These are phyloP conservation scores for Regulus satrapa DNA, from an alignment of 2,113 vertebrate genomes.

Conservation along the genomic window DNA sequence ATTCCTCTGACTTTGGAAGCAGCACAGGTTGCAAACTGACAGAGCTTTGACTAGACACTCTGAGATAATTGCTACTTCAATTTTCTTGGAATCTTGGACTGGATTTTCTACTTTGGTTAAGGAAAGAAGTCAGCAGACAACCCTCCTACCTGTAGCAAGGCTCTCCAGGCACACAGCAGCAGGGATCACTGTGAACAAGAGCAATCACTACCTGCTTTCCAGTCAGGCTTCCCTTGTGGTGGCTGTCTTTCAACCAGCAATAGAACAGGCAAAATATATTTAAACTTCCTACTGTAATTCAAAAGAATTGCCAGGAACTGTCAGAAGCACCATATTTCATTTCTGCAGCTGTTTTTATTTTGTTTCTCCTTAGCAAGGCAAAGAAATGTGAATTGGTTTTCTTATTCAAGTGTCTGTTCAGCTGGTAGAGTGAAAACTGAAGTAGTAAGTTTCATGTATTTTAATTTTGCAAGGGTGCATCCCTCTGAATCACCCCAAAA, in stretches of 20 bases:
- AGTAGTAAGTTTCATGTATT: neutral
- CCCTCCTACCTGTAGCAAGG: neutral
- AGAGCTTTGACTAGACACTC: neutral
- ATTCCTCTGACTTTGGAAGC: neutral
- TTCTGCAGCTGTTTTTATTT: neutral
- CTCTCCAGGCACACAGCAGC: neutral
- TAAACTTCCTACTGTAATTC: neutral
- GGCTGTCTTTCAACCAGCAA: neutral
- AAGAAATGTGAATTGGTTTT: neutral
- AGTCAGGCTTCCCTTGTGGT: neutral
- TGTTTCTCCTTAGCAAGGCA: neutral
- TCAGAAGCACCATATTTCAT: neutral
- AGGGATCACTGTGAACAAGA: neutral
- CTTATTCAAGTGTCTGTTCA: neutral
- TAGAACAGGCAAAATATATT: neutral
- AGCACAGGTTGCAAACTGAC: neutral
- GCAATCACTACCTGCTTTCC: neutral
- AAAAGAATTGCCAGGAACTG: neutral
- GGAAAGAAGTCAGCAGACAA: neutral
- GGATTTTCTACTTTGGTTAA: neutral
- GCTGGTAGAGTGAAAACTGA: neutral
- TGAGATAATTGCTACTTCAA: neutral
- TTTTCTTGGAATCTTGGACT: neutral
- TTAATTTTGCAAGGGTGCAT: neutral
- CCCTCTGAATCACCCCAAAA: neutral